Percentiles rank a stretch among this genome's conserved stretches.
These are phyloP conservation scores for Archilochus colubris DNA, from an alignment of 2,113 vertebrate genomes.

Conservation along the genomic window DNA sequence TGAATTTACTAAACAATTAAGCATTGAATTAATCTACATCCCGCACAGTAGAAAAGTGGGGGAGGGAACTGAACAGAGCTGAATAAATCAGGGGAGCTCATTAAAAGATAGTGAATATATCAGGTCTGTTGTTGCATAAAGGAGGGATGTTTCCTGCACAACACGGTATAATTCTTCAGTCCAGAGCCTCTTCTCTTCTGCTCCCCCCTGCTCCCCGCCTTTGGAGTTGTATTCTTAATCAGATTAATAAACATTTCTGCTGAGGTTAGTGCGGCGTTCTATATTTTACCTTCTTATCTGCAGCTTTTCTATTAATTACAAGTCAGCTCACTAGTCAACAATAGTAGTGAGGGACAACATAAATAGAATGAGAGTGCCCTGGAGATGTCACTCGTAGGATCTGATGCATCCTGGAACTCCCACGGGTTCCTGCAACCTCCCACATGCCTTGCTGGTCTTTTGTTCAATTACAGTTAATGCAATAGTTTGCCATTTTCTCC, in stretches of 20 bases:
- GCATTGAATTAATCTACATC: constrained; percentile 96
- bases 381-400: constrained; percentile 93
- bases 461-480: constrained; percentile 99
- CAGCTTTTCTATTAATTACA: constrained; percentile 94
- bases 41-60: constrained; percentile 84
- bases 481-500: constrained; percentile 96
- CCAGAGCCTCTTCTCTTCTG: constrained; percentile 61
- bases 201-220: not conserved
- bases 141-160: constrained; percentile 78
- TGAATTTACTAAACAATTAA: constrained; percentile 99
- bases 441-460: constrained; percentile 94
- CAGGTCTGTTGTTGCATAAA: constrained; percentile 86
- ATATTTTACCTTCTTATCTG: constrained; percentile 85
- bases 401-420: constrained; percentile 92
- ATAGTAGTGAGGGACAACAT: constrained; percentile 89
- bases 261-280: constrained; percentile 75
- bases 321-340: constrained; percentile 90
- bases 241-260: constrained; percentile 83
- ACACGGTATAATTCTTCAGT: constrained; percentile 73
- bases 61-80: constrained; percentile 78
- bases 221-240: constrained; percentile 77
- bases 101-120: constrained; percentile 96
- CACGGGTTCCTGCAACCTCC: constrained; percentile 92
- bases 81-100: constrained; percentile 90
- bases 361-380: constrained; percentile 94